phyloP scores from a whole-genome alignment of 2,888 invertebrate species.

The Drosophila acutilabella region DNA sequence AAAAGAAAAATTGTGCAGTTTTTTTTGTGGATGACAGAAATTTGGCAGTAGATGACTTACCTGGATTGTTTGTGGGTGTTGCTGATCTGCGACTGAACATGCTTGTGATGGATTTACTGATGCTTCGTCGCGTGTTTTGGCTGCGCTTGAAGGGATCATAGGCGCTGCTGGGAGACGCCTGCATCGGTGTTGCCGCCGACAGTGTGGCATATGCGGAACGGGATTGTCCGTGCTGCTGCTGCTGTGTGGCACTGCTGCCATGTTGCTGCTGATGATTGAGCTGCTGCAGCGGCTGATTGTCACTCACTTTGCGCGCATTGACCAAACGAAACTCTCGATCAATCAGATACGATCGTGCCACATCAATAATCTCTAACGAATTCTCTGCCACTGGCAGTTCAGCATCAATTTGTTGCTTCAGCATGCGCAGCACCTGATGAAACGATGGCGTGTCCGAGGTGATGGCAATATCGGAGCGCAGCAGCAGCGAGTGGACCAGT shows the following conservation, averaged over 20 bases:
- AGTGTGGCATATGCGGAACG: slow-evolving; percentile 83
- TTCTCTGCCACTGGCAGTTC: slow-evolving; percentile 87
- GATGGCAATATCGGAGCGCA: slow-evolving; percentile 93
- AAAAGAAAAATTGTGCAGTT: slow-evolving; percentile 42
- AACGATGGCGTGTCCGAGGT: slow-evolving; percentile 96
- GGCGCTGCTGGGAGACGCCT: slow-evolving; percentile 83
- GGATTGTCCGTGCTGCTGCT: slow-evolving; percentile 41
- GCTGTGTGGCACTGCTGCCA: slow-evolving; percentile 39
- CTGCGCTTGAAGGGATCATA: slow-evolving; percentile 87
- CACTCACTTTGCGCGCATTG: slow-evolving; percentile 87
- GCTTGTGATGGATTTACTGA: slow-evolving; percentile 91
- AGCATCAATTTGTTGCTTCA: slow-evolving; percentile 95
- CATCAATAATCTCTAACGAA: slow-evolving; percentile 88
- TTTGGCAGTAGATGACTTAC: slow-evolving; percentile 25
- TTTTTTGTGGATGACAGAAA: neutral
- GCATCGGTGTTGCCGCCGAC: slow-evolving; percentile 83
- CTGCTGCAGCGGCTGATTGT: slow-evolving; percentile 83
- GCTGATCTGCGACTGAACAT: slow-evolving; percentile 89
- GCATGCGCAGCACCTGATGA: slow-evolving; percentile 93
- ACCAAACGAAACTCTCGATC: slow-evolving; percentile 92
- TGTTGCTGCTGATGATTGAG: slow-evolving; percentile 85
- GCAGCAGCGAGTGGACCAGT: slow-evolving; percentile 93
- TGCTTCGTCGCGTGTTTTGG: slow-evolving; percentile 90
- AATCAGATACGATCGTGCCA: slow-evolving; percentile 92
- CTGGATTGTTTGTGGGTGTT: slow-evolving; percentile 36